These are phyloP conservation scores for Alethe castanea DNA, from an alignment of 2,113 vertebrate species.

Conservation along the genomic window DNA sequence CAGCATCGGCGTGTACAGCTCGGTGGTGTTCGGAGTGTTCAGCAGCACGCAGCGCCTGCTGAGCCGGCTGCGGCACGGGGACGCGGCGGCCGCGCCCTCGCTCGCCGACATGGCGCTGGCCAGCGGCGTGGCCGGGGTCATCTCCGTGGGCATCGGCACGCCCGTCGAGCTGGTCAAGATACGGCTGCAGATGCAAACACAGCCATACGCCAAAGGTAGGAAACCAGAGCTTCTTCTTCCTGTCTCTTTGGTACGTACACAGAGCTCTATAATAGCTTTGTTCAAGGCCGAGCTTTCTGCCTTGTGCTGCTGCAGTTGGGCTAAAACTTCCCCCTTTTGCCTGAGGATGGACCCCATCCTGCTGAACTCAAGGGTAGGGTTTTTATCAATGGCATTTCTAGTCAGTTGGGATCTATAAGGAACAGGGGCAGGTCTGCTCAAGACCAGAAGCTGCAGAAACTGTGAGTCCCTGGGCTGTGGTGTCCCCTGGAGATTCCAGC, in stretches of 20 bases:
- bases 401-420: neutral
- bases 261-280: neutral
- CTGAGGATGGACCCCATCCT: neutral
- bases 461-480: neutral
- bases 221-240: neutral
- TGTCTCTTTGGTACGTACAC: fast-evolving
- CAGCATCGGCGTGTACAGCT: slow-evolving; percentile 90
- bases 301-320: neutral
- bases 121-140: slow-evolving; percentile 81
- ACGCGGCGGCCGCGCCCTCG: neutral
- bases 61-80: slow-evolving; percentile 73
- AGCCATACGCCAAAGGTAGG: slow-evolving; percentile 79
- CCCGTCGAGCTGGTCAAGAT: slow-evolving; percentile 96
- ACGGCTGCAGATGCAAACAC: slow-evolving; percentile 93
- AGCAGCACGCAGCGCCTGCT: slow-evolving; percentile 85
- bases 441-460: neutral
- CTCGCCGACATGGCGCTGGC: slow-evolving; percentile 82
- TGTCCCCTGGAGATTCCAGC: neutral
- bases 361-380: neutral
- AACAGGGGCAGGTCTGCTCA: neutral
- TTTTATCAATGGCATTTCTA: neutral
- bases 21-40: slow-evolving; percentile 91
- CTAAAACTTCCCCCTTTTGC: neutral
- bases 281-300: neutral
- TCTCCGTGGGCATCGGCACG: slow-evolving; percentile 85